Base-by-base conservation (phyloP, 2,888 invertebrate genomes). In the Periphyllus acericola region DNA sequence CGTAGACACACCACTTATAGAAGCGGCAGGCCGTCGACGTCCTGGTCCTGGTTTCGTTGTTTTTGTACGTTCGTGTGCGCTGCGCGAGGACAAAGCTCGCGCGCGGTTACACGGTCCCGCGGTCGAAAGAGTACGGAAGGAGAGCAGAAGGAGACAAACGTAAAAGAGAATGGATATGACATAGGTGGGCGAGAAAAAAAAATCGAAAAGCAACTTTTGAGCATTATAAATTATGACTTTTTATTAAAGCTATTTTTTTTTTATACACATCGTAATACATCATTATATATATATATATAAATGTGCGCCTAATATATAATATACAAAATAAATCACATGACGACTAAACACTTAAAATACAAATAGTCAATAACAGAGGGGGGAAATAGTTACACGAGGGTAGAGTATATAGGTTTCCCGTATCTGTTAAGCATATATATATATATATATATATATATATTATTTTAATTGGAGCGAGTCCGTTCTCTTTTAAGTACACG, bases 141-240 rank as follows among this genome's bases (percentile, higher is more conserved):
- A 46, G 46, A 46, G 40, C 6, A 40, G 9, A 8, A 40, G 40
- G 40, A 40, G 6, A 40, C 9, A 40, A 40, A 40, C 8, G 5
- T 40, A 40, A n/a, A n/a, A n/a, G n/a, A n/a, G n/a, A n/a, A n/a
- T n/a, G n/a, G n/a, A 9, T 40, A 40, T 40, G 8, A 36, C 3
- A 36, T 3, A 1, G 40, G 40, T 40, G 40, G 40, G 36, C 2
- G 9, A 52, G 19, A 46, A 76, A n/a, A 25, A 46, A n/a, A n/a
- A 76, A 78, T 14, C 4, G 0, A 75, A 75, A 87, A 32, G 32
- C 32, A 25, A 40, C 8, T 72, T 46, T 87, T 87, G 87, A 87
- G 87, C 87, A 81, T 87, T 87, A 87, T 87, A 87, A 87, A 87
- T 87, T 87, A 87, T 87, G 87, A 87, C 87, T 87, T 87, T 87